Base-by-base conservation (phyloP, 1,140 invertebrate genomes). In the Drosophila bipectinata region DNA sequence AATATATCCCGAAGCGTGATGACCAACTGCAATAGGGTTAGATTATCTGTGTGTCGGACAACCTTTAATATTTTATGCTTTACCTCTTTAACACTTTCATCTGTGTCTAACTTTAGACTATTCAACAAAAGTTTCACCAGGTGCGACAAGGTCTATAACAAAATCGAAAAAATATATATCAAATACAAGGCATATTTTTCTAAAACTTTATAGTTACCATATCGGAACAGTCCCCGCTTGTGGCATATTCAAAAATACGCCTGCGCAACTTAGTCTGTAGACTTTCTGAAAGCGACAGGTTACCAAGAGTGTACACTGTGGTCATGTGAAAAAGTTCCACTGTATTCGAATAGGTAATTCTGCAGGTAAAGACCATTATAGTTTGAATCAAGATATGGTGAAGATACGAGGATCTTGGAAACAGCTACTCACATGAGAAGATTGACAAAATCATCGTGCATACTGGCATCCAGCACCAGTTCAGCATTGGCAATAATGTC, bases 381-480 rank as follows among this genome's bases (percentile, higher is more conserved):
- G 34, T n/a, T 14, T 24, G n/a, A 49, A 2, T 7, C 21, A 21
- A 21, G 21, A 21, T 24, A 1, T 26, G n/a, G 12, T 18, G n/a
- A 7, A 56, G 6, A 7, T 6, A 28, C 6, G 5, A 28, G 6
- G 26, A 7, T 28, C 4, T n/a, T 24, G 7, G 8, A 8, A 21
- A 56, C 1, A 5, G 12, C 9, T 14, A 74, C 83, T 71, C 32
- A 92, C 91, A 76, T 74, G 3, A 92, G 72, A 24, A 91, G 24
- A 8, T 90, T 52, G 0, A 89, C 87, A 72, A 91, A 92, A 4
- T 79, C 90, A 51, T 91, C 84, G 45, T 92, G 91, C 59, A 83
- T 88, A 24, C 64, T 85, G 30, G 75, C 58, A 41, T 91, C 87
- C 8, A 92, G 55, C 10, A 92, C 58, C 21, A 89, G 71, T 52